phyloP scores from a whole-genome alignment of 2,113 vertebrate species.

The Actenoides lindsayi region DNA sequence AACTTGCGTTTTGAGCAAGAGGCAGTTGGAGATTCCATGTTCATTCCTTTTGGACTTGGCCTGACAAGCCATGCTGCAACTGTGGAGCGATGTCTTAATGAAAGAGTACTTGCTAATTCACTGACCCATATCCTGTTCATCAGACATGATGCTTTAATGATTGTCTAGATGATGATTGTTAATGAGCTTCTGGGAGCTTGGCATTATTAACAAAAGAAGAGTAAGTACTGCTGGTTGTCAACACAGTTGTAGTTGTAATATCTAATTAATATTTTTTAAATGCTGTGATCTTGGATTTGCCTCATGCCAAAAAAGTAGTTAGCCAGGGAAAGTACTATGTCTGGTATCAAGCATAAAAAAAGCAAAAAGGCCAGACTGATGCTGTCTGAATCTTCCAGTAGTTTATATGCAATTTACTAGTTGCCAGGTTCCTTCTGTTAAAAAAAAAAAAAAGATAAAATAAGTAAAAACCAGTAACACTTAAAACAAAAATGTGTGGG shows the following conservation, averaged over 20 bases:
- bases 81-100: not conserved
- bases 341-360: not conserved
- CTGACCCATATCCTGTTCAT: conserved; percentile 22
- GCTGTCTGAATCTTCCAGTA: not conserved
- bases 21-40: not conserved
- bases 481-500: not conserved
- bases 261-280: conserved; percentile 15
- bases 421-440: not conserved
- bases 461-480: not conserved
- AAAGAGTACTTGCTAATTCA: conserved; percentile 9
- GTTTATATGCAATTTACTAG: not conserved
- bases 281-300: not conserved
- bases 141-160: not conserved
- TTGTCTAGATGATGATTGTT: not conserved
- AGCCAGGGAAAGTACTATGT: not conserved
- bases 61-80: not conserved
- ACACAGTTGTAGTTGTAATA: not conserved
- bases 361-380: not conserved
- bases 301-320: conserved; percentile 8
- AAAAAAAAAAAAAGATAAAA: not conserved
- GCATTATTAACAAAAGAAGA: conserved; percentile 2
- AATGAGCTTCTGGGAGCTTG: conserved; percentile 4
- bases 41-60: not conserved
- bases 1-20: not conserved
- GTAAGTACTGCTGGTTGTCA: not conserved